phyloP scores from a whole-genome alignment of 2,113 vertebrate species.

The Microtus richardsoni region DNA sequence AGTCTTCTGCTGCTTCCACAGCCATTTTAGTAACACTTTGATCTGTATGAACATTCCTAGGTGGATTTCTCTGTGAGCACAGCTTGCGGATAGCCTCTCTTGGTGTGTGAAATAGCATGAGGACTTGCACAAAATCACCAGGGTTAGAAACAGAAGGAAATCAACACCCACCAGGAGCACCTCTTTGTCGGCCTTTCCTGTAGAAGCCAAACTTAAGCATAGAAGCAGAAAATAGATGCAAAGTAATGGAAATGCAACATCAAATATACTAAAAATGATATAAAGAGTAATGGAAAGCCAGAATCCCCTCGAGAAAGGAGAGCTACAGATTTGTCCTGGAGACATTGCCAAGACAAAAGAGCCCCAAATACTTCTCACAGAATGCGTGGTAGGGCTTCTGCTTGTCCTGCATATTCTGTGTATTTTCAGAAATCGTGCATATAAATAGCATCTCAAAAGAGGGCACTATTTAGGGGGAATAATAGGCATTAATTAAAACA shows the following conservation, averaged over 20 bases:
- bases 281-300: conserved; percentile 55
- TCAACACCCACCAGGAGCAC: conserved; percentile 17
- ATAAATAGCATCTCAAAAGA: conserved; percentile 88
- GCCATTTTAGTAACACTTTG: neutral
- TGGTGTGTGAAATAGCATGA: neutral
- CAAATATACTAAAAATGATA: conserved; percentile 68
- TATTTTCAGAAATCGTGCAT: conserved; percentile 83
- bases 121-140: neutral
- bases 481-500: conserved; percentile 88
- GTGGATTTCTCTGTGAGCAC: neutral
- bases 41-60: neutral
- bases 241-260: conserved; percentile 70
- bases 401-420: conserved; percentile 81
- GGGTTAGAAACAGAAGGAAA: conserved; percentile 12
- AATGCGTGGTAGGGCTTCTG: conserved; percentile 77
- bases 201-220: conserved; percentile 25
- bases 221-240: conserved; percentile 27
- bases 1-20: neutral
- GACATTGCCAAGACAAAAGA: conserved; percentile 79
- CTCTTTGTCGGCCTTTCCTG: conserved; percentile 13
- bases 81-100: neutral
- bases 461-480: conserved; percentile 88
- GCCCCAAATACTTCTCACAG: conserved; percentile 58
- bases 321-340: conserved; percentile 66
- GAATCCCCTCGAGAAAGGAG: conserved; percentile 63